Evolutionary conservation across 2,113 vertebrate genomes (phyloP).

Genomic region (Lynx canadensis): DNA sequence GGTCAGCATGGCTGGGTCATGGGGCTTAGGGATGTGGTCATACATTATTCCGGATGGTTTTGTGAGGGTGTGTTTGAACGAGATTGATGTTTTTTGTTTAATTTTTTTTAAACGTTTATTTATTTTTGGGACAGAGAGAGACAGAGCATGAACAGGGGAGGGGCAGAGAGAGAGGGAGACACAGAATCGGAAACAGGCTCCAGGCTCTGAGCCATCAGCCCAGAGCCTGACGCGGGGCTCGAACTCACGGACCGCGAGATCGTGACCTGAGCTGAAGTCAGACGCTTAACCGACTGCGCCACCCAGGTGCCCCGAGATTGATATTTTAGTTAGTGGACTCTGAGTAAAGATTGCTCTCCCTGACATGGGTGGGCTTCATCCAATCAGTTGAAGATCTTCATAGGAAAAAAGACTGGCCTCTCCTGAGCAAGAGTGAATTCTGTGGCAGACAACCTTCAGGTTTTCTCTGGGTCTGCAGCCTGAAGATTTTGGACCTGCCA

Average conservation of each 20-base stretch:
- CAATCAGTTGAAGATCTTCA: background rate
- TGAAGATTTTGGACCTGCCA: too few relatives aligned
- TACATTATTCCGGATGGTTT: background rate
- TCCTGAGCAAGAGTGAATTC: background rate
- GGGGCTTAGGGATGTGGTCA: background rate
- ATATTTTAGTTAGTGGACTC: background rate
- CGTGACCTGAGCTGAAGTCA: too few relatives aligned
- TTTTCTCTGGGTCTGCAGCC: background rate
- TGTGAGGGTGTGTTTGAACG: background rate
- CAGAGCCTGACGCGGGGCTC: too few relatives aligned
- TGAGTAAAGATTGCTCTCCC: accelerated
- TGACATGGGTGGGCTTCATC: background rate
- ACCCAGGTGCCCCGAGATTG: background rate
- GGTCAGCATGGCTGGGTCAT: background rate
- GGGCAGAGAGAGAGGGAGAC: too few relatives aligned
- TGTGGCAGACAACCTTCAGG: background rate
- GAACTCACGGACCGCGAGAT: too few relatives aligned
- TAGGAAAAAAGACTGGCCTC: background rate
- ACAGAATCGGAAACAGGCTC: too few relatives aligned
- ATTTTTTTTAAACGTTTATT: too few relatives aligned
- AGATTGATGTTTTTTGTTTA: background rate
- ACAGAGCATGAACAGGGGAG: too few relatives aligned
- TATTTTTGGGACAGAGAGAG: too few relatives aligned
- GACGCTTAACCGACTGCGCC: too few relatives aligned
- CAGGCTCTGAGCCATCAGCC: too few relatives aligned